Percentiles rank a stretch among this genome's conserved stretches.
These are phyloP conservation scores for Sprattus sprattus DNA, from an alignment of 2,113 vertebrate genomes.

Conservation along the genomic window DNA sequence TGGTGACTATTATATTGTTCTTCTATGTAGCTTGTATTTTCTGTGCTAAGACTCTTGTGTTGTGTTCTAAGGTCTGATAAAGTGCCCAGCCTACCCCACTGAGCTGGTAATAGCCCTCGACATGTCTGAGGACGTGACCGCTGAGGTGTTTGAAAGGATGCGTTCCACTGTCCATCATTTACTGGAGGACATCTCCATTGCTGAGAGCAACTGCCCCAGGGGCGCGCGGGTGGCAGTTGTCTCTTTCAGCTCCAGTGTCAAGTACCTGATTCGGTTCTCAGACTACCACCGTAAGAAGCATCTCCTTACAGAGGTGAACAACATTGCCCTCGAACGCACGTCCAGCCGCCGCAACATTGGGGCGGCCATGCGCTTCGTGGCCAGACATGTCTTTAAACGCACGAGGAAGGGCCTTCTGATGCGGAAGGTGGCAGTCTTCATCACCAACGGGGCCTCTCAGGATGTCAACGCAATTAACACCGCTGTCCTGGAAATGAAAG, in stretches of 20 bases:
- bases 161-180: conserved; percentile 67
- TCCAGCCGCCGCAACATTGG: conserved; percentile 72
- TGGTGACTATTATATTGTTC: background rate
- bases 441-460: conserved; percentile 64
- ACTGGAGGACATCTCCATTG: conserved; percentile 71
- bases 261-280: conserved; percentile 80
- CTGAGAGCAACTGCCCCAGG: conserved; percentile 80
- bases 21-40: background rate
- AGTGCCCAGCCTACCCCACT: conserved; percentile 78
- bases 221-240: conserved; percentile 79
- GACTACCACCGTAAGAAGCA: conserved; percentile 67
- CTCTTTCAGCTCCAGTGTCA: conserved; percentile 69
- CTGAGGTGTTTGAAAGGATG: conserved; percentile 78
- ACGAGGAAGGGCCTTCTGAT: conserved; percentile 68
- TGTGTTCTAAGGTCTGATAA: conserved; percentile 51
- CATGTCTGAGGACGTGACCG: conserved; percentile 74
- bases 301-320: conserved; percentile 69
- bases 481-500: conserved; percentile 76
- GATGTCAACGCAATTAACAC: conserved; percentile 66
- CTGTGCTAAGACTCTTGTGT: background rate
- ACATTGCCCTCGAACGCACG: conserved; percentile 70
- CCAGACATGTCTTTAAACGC: conserved; percentile 80
- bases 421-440: conserved; percentile 82
- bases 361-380: conserved; percentile 79
- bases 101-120: conserved; percentile 86